phyloP scores from a whole-genome alignment of 2,797 vertebrate genomes.

The Rhodeus uyekii region DNA sequence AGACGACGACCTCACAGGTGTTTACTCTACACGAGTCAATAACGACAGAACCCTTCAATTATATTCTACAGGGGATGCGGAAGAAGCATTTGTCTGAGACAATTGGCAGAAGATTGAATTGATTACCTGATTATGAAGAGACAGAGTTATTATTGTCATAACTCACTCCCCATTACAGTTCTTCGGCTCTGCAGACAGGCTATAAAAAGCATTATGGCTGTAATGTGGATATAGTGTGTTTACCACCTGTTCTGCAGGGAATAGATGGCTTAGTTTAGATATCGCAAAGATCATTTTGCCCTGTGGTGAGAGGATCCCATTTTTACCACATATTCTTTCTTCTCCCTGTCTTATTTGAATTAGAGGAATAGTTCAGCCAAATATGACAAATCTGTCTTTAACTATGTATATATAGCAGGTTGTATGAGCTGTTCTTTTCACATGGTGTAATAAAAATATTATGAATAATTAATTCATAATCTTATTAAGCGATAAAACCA shows the following conservation, averaged over 20 bases:
- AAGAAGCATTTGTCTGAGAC: constrained; percentile 70
- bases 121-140: constrained; percentile 82
- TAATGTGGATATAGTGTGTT: constrained; percentile 62
- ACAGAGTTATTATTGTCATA: constrained; percentile 81
- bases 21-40: constrained; percentile 75
- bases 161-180: constrained; percentile 72
- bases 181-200: constrained; percentile 59
- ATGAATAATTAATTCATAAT: background rate
- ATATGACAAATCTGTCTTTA: background rate
- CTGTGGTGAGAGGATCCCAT: constrained; percentile 25
- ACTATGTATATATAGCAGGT: background rate
- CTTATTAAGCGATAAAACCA: background rate
- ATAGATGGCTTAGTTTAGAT: constrained; percentile 27
- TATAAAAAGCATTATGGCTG: constrained; percentile 70
- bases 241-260: constrained; percentile 61
- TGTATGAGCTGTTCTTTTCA: background rate
- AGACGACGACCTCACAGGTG: constrained; percentile 76
- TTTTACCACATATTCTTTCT: background rate
- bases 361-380: background rate
- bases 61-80: constrained; percentile 66
- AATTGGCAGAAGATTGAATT: constrained; percentile 79
- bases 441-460: too few species aligned
- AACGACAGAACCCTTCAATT: constrained; percentile 75
- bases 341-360: background rate
- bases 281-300: constrained; percentile 22